These are phyloP conservation scores for Trichonephila clavipes DNA, from an alignment of 1,140 invertebrate genomes.

Conservation along the genomic window DNA sequence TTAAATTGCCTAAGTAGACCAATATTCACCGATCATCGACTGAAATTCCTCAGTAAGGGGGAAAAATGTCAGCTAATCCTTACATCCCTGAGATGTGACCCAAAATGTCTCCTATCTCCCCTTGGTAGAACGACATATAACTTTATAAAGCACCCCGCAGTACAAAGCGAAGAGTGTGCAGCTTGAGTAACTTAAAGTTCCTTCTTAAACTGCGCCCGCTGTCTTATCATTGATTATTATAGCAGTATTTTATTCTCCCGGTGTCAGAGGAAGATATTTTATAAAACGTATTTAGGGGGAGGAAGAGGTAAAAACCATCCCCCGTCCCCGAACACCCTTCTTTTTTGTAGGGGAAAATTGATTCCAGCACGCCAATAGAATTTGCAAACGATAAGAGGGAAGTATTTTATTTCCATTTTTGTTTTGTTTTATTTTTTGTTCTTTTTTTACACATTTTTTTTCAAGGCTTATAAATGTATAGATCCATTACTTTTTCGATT, in stretches of 20 bases:
- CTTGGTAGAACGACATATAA: background rate
- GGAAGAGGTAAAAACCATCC: background rate
- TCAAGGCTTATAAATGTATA: background rate
- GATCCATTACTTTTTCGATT: constrained; percentile 40
- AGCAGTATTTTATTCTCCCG: constrained; percentile 31
- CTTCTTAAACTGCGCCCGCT: constrained; percentile 5
- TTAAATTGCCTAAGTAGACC: no score
- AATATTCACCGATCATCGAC: no score
- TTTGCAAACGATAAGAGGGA: constrained; percentile 60
- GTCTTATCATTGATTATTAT: constrained; percentile 62
- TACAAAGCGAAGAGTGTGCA: background rate
- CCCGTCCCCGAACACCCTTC: background rate
- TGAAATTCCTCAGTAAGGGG: no score
- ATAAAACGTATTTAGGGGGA: constrained; percentile 50
- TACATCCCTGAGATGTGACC: background rate
- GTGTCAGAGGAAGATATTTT: constrained; percentile 46
- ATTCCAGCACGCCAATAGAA: constrained; percentile 59
- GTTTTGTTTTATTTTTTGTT: background rate
- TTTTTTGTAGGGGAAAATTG: constrained; percentile 48
- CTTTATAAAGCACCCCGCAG: background rate
- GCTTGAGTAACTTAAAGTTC: background rate
- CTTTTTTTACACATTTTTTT: background rate
- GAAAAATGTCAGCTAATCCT: no score
- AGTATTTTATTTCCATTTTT: constrained; percentile 40
- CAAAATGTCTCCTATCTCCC: background rate